A percentile compares a stretch with the other conserved stretches of the same genome.
Evolutionary conservation across 1,140 invertebrate genomes (phyloP).

Genomic region (Heterodera carotae): DNA sequence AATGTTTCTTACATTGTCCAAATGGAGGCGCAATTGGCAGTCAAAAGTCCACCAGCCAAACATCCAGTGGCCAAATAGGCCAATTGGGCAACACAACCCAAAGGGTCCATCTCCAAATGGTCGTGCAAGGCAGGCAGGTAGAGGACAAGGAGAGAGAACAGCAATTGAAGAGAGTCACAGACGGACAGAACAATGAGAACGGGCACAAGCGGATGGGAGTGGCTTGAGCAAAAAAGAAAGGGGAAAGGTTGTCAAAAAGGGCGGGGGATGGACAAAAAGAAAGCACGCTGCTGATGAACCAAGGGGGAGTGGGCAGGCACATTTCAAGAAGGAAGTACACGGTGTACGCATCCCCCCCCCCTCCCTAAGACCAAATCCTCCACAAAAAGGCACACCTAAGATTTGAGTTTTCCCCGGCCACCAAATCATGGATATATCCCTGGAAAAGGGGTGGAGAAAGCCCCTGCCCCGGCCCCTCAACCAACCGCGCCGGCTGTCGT

Average conservation of each 20-base stretch:
- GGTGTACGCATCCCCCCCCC: no score
- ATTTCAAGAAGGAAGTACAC: no score
- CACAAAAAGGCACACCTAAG: no score
- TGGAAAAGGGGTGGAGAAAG: no score
- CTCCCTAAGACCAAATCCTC: no score
- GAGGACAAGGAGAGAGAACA: conserved; percentile 61
- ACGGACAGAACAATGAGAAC: conserved; percentile 58
- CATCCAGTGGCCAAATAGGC: conserved; percentile 60
- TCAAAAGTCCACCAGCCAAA: conserved; percentile 59
- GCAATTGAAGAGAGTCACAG: conserved; percentile 59
- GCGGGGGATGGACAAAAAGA: no score
- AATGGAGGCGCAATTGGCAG: conserved; percentile 61
- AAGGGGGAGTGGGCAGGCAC: no score
- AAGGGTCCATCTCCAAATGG: conserved; percentile 50
- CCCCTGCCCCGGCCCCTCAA: no score
- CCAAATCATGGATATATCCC: no score
- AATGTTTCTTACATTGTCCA: conserved; percentile 53
- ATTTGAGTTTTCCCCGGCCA: no score
- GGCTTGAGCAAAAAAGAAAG: conserved; percentile 25
- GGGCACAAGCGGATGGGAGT: conserved; percentile 58
- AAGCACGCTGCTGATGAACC: no score
- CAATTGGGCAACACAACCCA: conserved; percentile 52
- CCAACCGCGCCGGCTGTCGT: conserved; percentile 28
- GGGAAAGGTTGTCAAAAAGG: conserved; percentile 36
- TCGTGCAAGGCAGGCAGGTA: conserved; percentile 62